Evolutionary conservation across 2,888 invertebrate species (phyloP), one percentile per base, ranked within the genome.

Genomic region (Hypercompe scribonia): DNA sequence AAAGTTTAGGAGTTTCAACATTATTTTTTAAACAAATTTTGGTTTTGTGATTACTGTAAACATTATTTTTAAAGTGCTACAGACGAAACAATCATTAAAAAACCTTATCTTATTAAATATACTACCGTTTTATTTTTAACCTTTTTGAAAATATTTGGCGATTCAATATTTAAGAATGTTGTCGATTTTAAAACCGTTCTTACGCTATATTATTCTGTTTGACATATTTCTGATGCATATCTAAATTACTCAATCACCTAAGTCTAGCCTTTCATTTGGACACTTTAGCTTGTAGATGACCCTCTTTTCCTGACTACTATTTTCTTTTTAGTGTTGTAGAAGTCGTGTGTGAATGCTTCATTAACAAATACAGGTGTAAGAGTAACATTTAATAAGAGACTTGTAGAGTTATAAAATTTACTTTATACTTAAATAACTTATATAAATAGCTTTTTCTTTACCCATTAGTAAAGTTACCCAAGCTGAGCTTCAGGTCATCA

Each of bases 31-130:
- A 89, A 85, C 79, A 76, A 82, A 86, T 87, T 90, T 87, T 91
- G 90, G 92, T 93, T 89, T 92, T 90, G 89, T 92, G 89, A 91
- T 93, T 92, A 91, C 81, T 92, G 92, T 95, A 89, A 91, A 93
- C 90, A 90, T 92, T 91, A 92, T 91, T 93, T 92, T 90, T 85
- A 93, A 94, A 92, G 88, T 93, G 93, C 93, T 93, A 91, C 92
- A 92, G 91, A 92, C 90, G 88, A 92, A 93, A 94, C 93, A 93
- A 94, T 94, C 92, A 95, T 95, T 94, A 95, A 94, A 94, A 93
- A 70, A 69, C 63, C 92, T 92, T 94, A 94, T 91, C 93, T 94
- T 70, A 94, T 92, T 94, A 92, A 92, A 90, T 81, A 84, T 76
- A 79, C 75, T 15, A 31, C 78, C 66, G 76, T 84, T 89, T 91